Base-by-base conservation (phyloP, 2,113 vertebrate species). In the Centropus unirufus region DNA sequence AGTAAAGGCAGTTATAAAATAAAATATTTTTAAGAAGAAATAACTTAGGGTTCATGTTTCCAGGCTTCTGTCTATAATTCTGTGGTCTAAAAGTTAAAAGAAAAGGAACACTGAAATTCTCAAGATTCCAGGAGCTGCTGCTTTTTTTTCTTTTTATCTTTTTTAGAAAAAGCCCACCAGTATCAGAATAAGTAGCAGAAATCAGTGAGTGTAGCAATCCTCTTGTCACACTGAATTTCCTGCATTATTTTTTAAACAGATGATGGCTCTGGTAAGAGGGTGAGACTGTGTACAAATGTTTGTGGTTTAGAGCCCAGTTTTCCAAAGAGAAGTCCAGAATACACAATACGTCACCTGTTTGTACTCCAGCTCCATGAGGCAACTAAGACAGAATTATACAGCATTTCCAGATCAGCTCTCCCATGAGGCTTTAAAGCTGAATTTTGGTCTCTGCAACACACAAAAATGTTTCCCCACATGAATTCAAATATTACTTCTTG, bases 341-440 rank as follows among this genome's bases (percentile, higher is more conserved):
- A 97, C 76, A 96, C 96, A 96, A 77, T 90, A 96, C 88, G 83
- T 96, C 96, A 96, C 95, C 94, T 96, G 88, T 96, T 97, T 97
- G 93, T 96, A 75, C 92, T 96, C 95, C 94, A 96, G 64, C 85
- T 96, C 83, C 85, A 83, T 88, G 90, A 97, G 92, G 95, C 93
- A 96, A 93, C 76, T 39, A 92, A 96, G 94, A 83, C 94, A 96
- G 90, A 94, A 92, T 96, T 94, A 95, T 94, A 84, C 85, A 75
- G 64, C 68, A 2, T 96, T 97, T 96, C 94, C 96, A 97, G 93
- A 93, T 94, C 94, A 78, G 64, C 76, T 86, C 44, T 96, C 96
- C 85, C 88, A 0, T 66, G 92, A 83, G 96, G 68, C 52, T 87
- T 92, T 36, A 67, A 59, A 90, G 83, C 86, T 90, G 80, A 94